Percentiles rank a stretch among this genome's conserved stretches.
Conservation (phyloP, 2,888 invertebrate species). For the Ochropacha duplaris region DNA sequence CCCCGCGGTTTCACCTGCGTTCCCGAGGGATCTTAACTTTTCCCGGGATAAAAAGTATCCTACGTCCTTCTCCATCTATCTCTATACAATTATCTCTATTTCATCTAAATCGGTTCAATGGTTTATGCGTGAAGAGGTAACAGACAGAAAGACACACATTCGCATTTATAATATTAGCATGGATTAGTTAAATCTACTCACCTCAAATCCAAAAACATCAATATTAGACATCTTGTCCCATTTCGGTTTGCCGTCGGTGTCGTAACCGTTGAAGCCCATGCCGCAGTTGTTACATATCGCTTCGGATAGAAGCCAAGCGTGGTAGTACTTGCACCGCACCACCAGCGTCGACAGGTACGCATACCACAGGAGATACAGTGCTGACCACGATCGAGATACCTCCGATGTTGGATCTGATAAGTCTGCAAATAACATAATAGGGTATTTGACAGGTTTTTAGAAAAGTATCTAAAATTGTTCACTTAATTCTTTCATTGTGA, state of each 20-base stretch:
- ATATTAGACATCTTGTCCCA: conserved; percentile 98
- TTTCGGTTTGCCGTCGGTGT: conserved; percentile 87
- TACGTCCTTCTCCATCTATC: no score
- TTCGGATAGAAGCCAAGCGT: conserved; percentile 98
- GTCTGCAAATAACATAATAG: conserved; percentile 45
- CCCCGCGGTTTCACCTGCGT: no score
- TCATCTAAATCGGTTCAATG: no score
- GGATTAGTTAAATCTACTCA: conserved; percentile 50
- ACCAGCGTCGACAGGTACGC: conserved; percentile 91
- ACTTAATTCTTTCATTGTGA: no score
- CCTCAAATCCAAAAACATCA: conserved; percentile 94
- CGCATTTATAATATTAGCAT: no score
- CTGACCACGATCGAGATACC: conserved; percentile 77
- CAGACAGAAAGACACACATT: no score
- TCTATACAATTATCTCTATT: no score
- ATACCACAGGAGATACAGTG: conserved; percentile 80
- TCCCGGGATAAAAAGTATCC: no score
- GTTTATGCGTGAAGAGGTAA: no score
- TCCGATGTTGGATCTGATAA: conserved; percentile 71
- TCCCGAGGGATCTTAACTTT: no score
- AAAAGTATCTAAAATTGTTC: no score
- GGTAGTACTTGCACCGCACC: conserved; percentile 96
- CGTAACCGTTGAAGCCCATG: conserved; percentile 94
- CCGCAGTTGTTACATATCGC: conserved; percentile 98
- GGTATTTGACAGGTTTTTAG: no score